These are phyloP conservation scores for Lutjanus erythropterus DNA, from an alignment of 2,113 vertebrate species.

Conservation along the genomic window DNA sequence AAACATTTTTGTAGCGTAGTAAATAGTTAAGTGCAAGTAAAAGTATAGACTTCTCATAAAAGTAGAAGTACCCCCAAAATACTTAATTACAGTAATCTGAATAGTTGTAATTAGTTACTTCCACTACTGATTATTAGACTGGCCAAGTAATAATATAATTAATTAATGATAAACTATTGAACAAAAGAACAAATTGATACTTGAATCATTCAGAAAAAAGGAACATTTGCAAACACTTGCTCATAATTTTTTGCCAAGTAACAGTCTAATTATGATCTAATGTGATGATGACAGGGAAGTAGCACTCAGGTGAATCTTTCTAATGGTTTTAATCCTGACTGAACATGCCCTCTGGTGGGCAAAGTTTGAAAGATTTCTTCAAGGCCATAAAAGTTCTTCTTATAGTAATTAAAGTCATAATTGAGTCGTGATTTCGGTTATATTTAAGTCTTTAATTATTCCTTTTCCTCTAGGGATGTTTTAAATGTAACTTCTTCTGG, in stretches of 20 bases:
- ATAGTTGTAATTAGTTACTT: too few species aligned
- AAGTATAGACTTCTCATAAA: too few species aligned
- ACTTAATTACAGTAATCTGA: too few species aligned
- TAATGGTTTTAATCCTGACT: neutral
- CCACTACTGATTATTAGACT: too few species aligned
- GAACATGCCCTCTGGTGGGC: constrained; percentile 51
- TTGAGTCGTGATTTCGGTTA: constrained; percentile 21
- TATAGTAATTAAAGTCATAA: constrained; percentile 1
- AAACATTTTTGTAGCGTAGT: too few species aligned
- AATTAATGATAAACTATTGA: neutral
- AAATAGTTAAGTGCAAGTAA: too few species aligned
- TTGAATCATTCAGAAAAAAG: neutral
- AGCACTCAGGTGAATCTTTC: neutral
- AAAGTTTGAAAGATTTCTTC: neutral
- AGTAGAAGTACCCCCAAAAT: too few species aligned
- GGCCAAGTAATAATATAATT: too few species aligned
- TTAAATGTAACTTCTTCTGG: neutral
- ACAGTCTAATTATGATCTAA: neutral
- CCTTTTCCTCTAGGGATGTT: neutral
- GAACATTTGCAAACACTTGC: neutral
- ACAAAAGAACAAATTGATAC: neutral
- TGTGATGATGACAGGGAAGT: neutral
- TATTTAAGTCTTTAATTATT: neutral
- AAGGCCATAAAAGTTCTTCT: neutral
- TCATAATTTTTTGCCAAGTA: neutral